phyloP scores from a whole-genome alignment of 2,888 invertebrate genomes.

The Elmis aenea region DNA sequence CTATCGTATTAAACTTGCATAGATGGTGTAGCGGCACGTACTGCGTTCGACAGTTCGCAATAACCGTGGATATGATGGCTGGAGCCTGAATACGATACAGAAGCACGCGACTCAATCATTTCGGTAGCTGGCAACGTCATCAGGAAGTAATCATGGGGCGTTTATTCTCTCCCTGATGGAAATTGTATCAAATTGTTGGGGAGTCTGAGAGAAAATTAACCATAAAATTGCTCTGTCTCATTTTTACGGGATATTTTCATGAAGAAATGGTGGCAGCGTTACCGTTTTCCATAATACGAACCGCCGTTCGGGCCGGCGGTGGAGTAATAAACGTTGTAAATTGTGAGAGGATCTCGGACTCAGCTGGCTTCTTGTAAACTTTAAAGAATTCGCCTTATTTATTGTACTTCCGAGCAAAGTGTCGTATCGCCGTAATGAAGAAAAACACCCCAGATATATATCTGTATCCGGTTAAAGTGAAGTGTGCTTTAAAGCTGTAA shows the following conservation, averaged over 20 bases:
- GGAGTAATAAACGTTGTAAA: too few relatives aligned
- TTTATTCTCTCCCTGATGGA: slow-evolving; percentile 19
- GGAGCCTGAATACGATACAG: slow-evolving; percentile 17
- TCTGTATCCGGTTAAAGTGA: too few relatives aligned
- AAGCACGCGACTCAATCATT: slow-evolving; percentile 13
- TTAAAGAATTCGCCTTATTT: not conserved
- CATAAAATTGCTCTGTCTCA: slow-evolving; percentile 9
- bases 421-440: too few relatives aligned
- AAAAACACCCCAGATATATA: too few relatives aligned
- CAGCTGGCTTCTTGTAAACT: too few relatives aligned
- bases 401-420: too few relatives aligned
- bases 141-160: slow-evolving; percentile 18
- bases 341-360: too few relatives aligned
- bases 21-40: slow-evolving; percentile 11
- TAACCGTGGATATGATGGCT: slow-evolving; percentile 17
- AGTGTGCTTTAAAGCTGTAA: too few relatives aligned
- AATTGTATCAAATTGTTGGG: slow-evolving; percentile 17
- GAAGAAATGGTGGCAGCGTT: slow-evolving; percentile 9
- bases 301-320: too few relatives aligned
- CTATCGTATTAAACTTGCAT: slow-evolving; percentile 11
- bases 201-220: slow-evolving; percentile 13
- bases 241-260: slow-evolving; percentile 10
- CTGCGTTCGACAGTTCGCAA: slow-evolving; percentile 17
- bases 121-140: slow-evolving; percentile 12
- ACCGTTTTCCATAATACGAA: slow-evolving; percentile 13